Evolutionary conservation across 2,797 vertebrate genomes (phyloP), one percentile per base, ranked within the genome.

Genomic region (Hippopotamyrus pictus): DNA sequence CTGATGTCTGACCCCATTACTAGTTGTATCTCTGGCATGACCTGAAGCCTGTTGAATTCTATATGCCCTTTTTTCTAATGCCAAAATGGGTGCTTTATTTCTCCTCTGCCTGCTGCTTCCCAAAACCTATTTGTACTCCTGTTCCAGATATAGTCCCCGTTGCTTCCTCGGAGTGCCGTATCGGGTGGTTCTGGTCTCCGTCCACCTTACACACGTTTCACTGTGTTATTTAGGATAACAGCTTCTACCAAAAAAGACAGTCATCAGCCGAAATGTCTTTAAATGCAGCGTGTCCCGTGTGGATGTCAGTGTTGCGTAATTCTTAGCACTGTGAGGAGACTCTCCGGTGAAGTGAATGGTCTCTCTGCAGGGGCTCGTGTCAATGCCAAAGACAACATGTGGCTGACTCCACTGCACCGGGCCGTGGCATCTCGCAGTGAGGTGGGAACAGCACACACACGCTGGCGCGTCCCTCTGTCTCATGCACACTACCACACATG

Each of bases 381-480:
- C 87, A 99, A 99, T 90, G 98, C 98, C 95, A 99, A 99, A 96
- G 98, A 99, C 91, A 99, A 96, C 89, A 99, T 99, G 98, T 99
- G 98, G 98, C 96, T 99, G 93, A 99, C 98, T 50, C 98, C 98
- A 73, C 97, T 99, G 22, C 98, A 99, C 92, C 97, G 98, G 1
- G 97, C 98, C 0, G 97, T 99, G 91, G 98, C 98, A 57, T 99
- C 98, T 79, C 96, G 98, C 90, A 99, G 97, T 41, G 98, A 99
- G 95, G 98, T 99, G 93, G 96, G 95, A 29, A 0, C 44, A 3
- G 76, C 59, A 59, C 37, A 54, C 44, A 2, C 53, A 25, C 25
- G 14, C 29, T 2, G 17, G 44, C 48, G 0, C 69, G n/a, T 84
- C 54, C 50, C 65, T 37, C 69, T 11, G 3, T 73, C 69, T 73